These are phyloP conservation scores for Hestina assimilis DNA, from an alignment of 1,140 invertebrate genomes.

Conservation along the genomic window DNA sequence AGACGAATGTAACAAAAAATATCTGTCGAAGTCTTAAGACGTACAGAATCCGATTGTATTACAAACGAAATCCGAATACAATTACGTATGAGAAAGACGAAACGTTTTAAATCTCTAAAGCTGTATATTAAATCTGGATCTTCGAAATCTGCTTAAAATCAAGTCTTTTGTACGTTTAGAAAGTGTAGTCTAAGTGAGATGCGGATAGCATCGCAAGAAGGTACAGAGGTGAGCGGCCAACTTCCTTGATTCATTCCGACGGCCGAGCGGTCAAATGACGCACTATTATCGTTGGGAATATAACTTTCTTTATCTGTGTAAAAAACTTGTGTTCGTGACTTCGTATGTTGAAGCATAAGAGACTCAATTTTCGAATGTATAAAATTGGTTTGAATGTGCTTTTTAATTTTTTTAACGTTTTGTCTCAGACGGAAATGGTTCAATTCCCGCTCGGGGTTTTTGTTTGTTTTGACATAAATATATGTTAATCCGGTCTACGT, in stretches of 20 bases:
- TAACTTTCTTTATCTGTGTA: neutral
- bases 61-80: neutral
- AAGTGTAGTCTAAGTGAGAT: slow-evolving; percentile 27
- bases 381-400: too few relatives aligned
- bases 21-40: too few relatives aligned
- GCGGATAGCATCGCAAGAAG: slow-evolving; percentile 31
- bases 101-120: neutral
- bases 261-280: neutral
- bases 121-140: slow-evolving; percentile 9
- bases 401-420: too few relatives aligned
- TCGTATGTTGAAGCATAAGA: too few relatives aligned
- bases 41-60: neutral
- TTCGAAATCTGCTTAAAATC: slow-evolving; percentile 8
- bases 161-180: slow-evolving; percentile 30
- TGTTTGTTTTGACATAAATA: too few relatives aligned
- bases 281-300: neutral
- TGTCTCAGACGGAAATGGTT: too few relatives aligned
- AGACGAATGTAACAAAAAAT: too few relatives aligned
- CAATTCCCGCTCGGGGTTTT: too few relatives aligned
- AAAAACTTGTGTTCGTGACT: too few relatives aligned
- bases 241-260: slow-evolving; percentile 27
- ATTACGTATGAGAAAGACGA: neutral
- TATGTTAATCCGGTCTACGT: too few relatives aligned
- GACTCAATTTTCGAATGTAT: too few relatives aligned
- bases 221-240: slow-evolving; percentile 26